phyloP scores from a whole-genome alignment of 2,888 invertebrate species.

The Hemithea aestivaria region DNA sequence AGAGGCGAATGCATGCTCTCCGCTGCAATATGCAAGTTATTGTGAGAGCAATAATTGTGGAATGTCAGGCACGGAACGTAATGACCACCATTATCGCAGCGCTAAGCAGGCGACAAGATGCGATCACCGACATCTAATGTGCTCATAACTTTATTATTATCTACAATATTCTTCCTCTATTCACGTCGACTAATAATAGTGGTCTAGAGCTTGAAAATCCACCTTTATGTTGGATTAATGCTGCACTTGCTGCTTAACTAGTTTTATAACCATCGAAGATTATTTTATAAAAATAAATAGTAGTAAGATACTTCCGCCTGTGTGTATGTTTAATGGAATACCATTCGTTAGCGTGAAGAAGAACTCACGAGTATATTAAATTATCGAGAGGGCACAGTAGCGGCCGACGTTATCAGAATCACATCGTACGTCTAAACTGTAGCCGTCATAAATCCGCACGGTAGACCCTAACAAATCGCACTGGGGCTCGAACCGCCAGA shows the following conservation, averaged over 20 bases:
- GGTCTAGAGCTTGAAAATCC: too few species aligned
- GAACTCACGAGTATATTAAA: constrained; percentile 7
- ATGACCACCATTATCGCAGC: constrained; percentile 46
- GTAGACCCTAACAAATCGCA: constrained; percentile 40
- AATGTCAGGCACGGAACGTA: constrained; percentile 44
- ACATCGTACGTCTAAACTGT: constrained; percentile 29
- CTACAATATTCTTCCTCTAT: constrained; percentile 13
- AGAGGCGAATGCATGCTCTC: constrained; percentile 5
- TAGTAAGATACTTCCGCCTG: too few species aligned
- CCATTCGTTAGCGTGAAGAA: constrained; percentile 4
- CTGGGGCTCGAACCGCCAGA: constrained; percentile 38
- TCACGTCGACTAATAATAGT: constrained; percentile 5
- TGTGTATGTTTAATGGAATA: too few species aligned
- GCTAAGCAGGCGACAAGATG: constrained; percentile 42
- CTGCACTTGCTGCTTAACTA: too few species aligned
- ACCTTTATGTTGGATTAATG: too few species aligned
- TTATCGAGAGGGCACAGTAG: constrained; percentile 6
- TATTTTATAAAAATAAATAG: too few species aligned
- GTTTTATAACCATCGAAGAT: too few species aligned
- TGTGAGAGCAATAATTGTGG: constrained; percentile 34
- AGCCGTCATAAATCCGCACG: constrained; percentile 33
- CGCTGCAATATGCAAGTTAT: constrained; percentile 32
- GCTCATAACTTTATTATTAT: constrained; percentile 20
- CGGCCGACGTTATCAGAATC: constrained; percentile 11
- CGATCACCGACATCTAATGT: constrained; percentile 36